Evolutionary conservation across 2,113 vertebrate genomes (phyloP).

Genomic region (Anguilla japonica): DNA sequence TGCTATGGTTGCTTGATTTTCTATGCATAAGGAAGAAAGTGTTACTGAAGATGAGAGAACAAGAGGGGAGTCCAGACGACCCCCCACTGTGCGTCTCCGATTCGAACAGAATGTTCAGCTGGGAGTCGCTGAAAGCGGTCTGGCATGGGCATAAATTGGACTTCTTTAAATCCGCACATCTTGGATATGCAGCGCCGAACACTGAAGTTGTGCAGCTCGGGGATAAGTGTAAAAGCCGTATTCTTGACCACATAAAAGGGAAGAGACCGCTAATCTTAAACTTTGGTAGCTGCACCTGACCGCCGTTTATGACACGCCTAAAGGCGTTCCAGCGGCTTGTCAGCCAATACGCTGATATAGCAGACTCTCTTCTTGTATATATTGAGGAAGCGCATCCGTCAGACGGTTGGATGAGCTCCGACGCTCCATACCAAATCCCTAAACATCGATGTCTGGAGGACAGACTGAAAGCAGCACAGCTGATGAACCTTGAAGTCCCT

Average conservation of each 20-base stretch:
- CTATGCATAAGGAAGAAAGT: constrained; percentile 91
- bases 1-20: constrained; percentile 96
- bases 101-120: constrained; percentile 92
- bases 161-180: constrained; percentile 90
- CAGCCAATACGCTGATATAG: constrained; percentile 86
- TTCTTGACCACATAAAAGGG: constrained; percentile 87
- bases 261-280: constrained; percentile 90
- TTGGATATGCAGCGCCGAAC: constrained; percentile 87
- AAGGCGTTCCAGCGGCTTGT: constrained; percentile 90
- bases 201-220: constrained; percentile 89
- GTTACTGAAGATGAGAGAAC: constrained; percentile 72
- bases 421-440: constrained; percentile 92
- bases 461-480: constrained; percentile 83
- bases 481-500: constrained; percentile 81
- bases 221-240: constrained; percentile 72
- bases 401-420: constrained; percentile 97
- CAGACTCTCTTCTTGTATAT: constrained; percentile 95
- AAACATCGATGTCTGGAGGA: constrained; percentile 94
- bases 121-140: constrained; percentile 91
- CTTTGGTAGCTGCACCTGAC: constrained; percentile 99
- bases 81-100: constrained; percentile 93
- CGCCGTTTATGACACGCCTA: constrained; percentile 98
- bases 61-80: constrained; percentile 77
- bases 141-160: constrained; percentile 98
- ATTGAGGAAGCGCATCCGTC: constrained; percentile 98